phyloP scores from a whole-genome alignment of 2,797 vertebrate genomes.

The Propithecus perrieri region DNA sequence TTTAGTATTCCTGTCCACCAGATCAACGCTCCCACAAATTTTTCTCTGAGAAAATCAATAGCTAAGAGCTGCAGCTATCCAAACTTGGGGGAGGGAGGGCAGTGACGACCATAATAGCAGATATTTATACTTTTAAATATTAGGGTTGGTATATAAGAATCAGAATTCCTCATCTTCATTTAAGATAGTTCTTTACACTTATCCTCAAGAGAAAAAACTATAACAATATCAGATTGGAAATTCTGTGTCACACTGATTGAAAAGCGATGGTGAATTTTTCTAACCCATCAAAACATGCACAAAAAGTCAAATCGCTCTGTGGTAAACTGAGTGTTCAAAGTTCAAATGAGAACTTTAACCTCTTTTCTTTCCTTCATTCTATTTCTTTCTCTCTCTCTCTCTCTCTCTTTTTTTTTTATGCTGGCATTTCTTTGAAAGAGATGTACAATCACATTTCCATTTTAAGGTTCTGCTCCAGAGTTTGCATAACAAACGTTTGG shows the following conservation, averaged over 20 bases:
- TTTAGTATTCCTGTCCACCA: neutral
- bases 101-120: neutral
- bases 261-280: neutral
- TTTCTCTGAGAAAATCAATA: neutral
- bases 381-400: neutral
- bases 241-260: neutral
- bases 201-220: neutral
- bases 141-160: neutral
- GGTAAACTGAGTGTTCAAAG: conserved; percentile 51
- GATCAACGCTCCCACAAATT: neutral
- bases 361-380: neutral
- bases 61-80: neutral
- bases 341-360: conserved; percentile 54
- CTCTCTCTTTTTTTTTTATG: conserved; percentile 41
- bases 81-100: neutral
- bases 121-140: neutral
- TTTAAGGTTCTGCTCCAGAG: conserved; percentile 79
- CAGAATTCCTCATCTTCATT: neutral
- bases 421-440: conserved; percentile 75
- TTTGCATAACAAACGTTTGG: conserved; percentile 86
- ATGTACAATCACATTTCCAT: conserved; percentile 76
- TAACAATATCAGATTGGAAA: neutral
- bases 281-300: neutral
- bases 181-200: neutral
- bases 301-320: conserved; percentile 19